Base-by-base conservation (phyloP, 2,797 vertebrate genomes). In the Aphelocoma californica region DNA sequence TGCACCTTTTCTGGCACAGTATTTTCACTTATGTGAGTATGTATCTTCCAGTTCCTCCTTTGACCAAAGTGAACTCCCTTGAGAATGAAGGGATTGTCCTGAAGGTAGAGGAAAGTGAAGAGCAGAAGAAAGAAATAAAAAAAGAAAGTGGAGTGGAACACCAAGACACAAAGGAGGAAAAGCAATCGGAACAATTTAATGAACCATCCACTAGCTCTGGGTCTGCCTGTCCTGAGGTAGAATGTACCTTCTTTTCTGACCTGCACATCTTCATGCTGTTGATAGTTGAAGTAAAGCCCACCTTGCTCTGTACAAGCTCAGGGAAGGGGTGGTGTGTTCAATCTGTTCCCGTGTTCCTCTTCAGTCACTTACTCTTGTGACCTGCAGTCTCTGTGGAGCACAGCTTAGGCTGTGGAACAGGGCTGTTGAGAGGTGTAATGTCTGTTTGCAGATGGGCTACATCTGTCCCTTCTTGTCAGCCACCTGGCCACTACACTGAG, bases 161-260 rank as follows among this genome's bases (percentile, higher is more conserved):
- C 44, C 72, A 90, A 32, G 86, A 95, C 40, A 57, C 18, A 2
- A 94, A 95, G 61, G 90, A 92, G 65, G 96, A 97, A 53, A 94
- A 94, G 42, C 97, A 96, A 54, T 50, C 4, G 1, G 96, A 96
- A 29, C 97, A 95, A 70, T 84, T 62, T 10, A 97, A 78, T 11
- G 96, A 97, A 19, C 98, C 98, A 8, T 98, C 98, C 69, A 95
- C 98, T 64, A 98, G 98, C 88, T 97, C 97, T 72, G 95, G 95
- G 9, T 95, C 96, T 77, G 91, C 96, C 48, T 90, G 95, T 91
- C 80, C 81, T 7, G 96, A 97, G 98, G 98, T 98, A 97, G 95
- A 67, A 26, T 1, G 2, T 16, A 3, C 57, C 11, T 58, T 38
- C 47, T 75, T 28, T 61, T 32, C 45, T 73, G 34, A 34, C 34